A percentile compares a stretch with the other conserved stretches of the same genome.
Evolutionary conservation across 1,140 invertebrate species (phyloP).

Genomic region (Magallana gigas): DNA sequence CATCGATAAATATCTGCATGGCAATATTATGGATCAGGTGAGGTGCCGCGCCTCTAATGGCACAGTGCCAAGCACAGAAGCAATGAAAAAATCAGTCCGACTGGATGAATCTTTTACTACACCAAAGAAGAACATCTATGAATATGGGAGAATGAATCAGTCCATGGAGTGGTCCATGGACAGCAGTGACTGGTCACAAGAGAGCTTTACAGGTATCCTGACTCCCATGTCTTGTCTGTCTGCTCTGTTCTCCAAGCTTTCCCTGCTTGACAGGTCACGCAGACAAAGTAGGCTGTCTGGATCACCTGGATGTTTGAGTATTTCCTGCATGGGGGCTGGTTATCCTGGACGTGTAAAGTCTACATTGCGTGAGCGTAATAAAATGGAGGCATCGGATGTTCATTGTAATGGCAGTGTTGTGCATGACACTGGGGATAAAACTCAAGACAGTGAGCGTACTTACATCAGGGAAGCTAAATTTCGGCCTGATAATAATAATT

Average conservation of each 20-base stretch:
- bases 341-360: conserved; percentile 18
- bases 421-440: not conserved
- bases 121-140: conserved; percentile 50
- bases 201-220: conserved; percentile 42
- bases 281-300: conserved; percentile 47
- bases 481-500: conserved; percentile 12
- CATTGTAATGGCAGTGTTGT: not conserved
- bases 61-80: not conserved
- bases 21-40: not conserved
- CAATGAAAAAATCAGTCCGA: conserved; percentile 10
- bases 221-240: conserved; percentile 55
- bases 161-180: conserved; percentile 57
- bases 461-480: not conserved
- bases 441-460: conserved; percentile 1
- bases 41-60: conserved; percentile 31
- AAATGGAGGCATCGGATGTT: not conserved
- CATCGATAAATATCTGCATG: conserved; percentile 3
- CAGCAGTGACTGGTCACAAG: conserved; percentile 53
- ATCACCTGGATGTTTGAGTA: conserved; percentile 36
- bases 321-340: conserved; percentile 46
- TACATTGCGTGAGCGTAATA: not conserved
- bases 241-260: conserved; percentile 55
- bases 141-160: conserved; percentile 50
- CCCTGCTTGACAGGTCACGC: conserved; percentile 52
- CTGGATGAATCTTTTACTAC: conserved; percentile 50